These are phyloP conservation scores for Melanotaenia nigrans DNA, from an alignment of 2,797 vertebrate species.

Conservation along the genomic window DNA sequence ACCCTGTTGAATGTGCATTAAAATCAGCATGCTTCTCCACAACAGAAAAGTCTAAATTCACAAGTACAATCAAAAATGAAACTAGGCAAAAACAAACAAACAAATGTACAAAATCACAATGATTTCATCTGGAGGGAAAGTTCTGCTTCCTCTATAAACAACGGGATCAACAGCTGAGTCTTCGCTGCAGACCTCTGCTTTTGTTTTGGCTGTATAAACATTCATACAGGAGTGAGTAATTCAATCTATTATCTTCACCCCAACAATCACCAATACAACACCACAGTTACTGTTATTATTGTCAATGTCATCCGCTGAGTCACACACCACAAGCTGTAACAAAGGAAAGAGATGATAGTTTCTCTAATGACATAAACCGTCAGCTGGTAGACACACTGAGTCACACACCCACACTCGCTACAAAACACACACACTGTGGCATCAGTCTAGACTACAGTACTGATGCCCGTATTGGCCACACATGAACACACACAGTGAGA, in stretches of 20 bases:
- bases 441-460: constrained; percentile 43
- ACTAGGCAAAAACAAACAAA: constrained; percentile 16
- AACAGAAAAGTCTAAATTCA: neutral
- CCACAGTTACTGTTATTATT: constrained; percentile 45
- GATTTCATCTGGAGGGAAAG: constrained; percentile 31
- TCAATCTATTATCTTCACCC: constrained; percentile 51
- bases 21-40: neutral
- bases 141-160: constrained; percentile 35
- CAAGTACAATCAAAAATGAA: constrained; percentile 4
- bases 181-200: constrained; percentile 28
- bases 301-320: constrained; percentile 56
- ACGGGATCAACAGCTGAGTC: constrained; percentile 37
- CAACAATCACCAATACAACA: constrained; percentile 41
- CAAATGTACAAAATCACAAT: constrained; percentile 15
- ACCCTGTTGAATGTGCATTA: constrained; percentile 9
- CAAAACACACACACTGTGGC: constrained; percentile 10
- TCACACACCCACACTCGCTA: constrained; percentile 13
- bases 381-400: constrained; percentile 41
- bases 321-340: constrained; percentile 45
- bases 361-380: constrained; percentile 64
- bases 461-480: constrained; percentile 41
- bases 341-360: constrained; percentile 53
- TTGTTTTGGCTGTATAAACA: constrained; percentile 56
- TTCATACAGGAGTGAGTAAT: constrained; percentile 44
- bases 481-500: constrained; percentile 15